Evolutionary conservation across 2,888 invertebrate species (phyloP).

Genomic region (Argynnis bischoffii): DNA sequence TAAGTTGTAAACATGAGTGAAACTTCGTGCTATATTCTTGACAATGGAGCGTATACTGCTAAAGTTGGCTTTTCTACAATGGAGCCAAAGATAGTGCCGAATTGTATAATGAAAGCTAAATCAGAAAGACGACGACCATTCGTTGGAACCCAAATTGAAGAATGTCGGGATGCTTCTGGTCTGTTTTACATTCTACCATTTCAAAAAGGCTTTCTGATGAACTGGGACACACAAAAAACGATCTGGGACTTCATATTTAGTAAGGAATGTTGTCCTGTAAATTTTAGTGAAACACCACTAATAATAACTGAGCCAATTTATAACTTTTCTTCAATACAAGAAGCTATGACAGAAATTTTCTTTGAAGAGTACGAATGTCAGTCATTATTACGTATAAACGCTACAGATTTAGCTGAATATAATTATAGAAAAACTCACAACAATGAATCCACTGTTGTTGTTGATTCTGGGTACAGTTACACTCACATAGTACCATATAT

Average conservation of each 20-base stretch:
- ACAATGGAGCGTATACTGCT: slow-evolving; percentile 93
- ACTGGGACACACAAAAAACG: slow-evolving; percentile 97
- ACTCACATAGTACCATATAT: slow-evolving; percentile 97
- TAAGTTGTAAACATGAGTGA: slow-evolving; percentile 56
- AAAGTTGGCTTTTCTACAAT: slow-evolving; percentile 92
- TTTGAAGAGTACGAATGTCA: slow-evolving; percentile 98
- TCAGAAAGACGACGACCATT: slow-evolving; percentile 96
- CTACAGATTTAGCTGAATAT: slow-evolving; percentile 90
- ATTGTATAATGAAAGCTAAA: slow-evolving; percentile 99
- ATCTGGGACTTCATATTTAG: slow-evolving; percentile 98
- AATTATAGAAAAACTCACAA: slow-evolving; percentile 81
- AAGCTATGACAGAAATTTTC: slow-evolving; percentile 96
- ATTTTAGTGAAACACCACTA: slow-evolving; percentile 89
- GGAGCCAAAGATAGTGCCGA: slow-evolving; percentile 91
- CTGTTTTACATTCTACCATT: slow-evolving; percentile 96
- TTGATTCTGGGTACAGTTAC: slow-evolving; percentile 98
- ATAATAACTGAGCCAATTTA: slow-evolving; percentile 97
- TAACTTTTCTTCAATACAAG: slow-evolving; percentile 95
- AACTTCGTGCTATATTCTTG: slow-evolving; percentile 85
- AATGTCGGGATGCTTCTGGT: slow-evolving; percentile 97
- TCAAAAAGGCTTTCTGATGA: slow-evolving; percentile 96
- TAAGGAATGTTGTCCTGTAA: slow-evolving; percentile 90
- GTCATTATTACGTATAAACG: slow-evolving; percentile 89
- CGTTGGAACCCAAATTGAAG: slow-evolving; percentile 95
- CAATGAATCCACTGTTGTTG: slow-evolving; percentile 88